Evolutionary conservation across 2,888 invertebrate genomes (phyloP).

Genomic region (Leptothorax acervorum): DNA sequence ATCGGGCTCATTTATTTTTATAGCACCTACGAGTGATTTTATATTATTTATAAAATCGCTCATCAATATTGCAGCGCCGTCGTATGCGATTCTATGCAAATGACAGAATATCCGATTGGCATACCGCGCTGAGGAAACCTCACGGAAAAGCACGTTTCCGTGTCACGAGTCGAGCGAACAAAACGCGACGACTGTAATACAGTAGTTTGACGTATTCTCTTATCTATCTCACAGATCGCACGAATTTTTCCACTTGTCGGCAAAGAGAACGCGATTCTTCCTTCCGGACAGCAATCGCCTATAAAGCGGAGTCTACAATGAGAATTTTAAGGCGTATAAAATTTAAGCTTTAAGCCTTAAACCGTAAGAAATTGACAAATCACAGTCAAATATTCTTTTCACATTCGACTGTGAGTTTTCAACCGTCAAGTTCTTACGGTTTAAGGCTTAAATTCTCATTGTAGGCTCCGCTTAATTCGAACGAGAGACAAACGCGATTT

Average conservation of each 20-base stretch:
- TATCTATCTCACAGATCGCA: not conserved
- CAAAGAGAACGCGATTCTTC: not conserved
- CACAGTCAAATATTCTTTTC: no score
- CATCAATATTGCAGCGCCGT: not conserved
- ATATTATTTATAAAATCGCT: not conserved
- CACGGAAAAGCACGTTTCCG: not conserved
- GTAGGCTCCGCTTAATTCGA: not conserved
- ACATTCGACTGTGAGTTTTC: no score
- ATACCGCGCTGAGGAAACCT: not conserved
- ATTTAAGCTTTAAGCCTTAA: no score
- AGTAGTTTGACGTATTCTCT: not conserved
- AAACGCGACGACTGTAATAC: no score
- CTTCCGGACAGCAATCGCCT: no score
- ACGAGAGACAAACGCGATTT: not conserved
- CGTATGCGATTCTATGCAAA: constrained; percentile 10
- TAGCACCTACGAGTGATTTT: not conserved
- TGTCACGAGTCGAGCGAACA: not conserved
- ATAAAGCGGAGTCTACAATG: no score
- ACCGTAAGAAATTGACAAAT: no score
- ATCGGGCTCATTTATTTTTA: not conserved
- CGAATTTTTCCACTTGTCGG: not conserved
- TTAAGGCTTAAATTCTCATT: no score
- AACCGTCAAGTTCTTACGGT: no score
- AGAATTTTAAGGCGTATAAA: no score
- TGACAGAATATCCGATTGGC: not conserved